Conservation (phyloP, 2,888 invertebrate genomes). For the Cephonodes hylas region DNA sequence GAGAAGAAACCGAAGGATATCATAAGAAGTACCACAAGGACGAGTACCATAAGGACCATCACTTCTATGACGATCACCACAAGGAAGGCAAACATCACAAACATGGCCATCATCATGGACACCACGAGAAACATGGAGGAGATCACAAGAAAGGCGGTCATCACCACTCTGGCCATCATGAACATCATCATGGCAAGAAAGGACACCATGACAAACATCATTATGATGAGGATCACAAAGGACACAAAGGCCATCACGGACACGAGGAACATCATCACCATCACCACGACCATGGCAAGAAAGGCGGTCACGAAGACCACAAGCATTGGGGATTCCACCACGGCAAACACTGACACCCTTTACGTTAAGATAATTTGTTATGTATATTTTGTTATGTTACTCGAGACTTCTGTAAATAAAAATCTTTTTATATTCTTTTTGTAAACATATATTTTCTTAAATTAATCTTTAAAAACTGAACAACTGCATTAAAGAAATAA, state of each 20-base stretch:
- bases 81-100: constrained; percentile 92
- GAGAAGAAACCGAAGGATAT: constrained; percentile 90
- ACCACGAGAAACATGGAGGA: constrained; percentile 88
- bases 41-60: constrained; percentile 92
- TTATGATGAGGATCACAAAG: constrained; percentile 90
- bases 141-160: constrained; percentile 91
- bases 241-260: constrained; percentile 89
- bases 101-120: constrained; percentile 88
- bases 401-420: constrained; percentile 71
- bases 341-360: constrained; percentile 72
- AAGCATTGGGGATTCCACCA: constrained; percentile 87
- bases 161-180: constrained; percentile 88
- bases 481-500: not conserved
- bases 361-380: constrained; percentile 50
- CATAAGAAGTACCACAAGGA: constrained; percentile 94
- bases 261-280: constrained; percentile 88
- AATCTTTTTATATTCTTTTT: constrained; percentile 15
- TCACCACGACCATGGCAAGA: constrained; percentile 89
- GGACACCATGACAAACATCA: constrained; percentile 92
- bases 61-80: constrained; percentile 93
- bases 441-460: not conserved
- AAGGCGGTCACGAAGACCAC: constrained; percentile 87
- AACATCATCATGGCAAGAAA: constrained; percentile 89
- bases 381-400: constrained; percentile 51
- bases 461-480: not conserved